phyloP scores from a whole-genome alignment of 2,888 invertebrate genomes.

The Leptinotarsa tumamoca region DNA sequence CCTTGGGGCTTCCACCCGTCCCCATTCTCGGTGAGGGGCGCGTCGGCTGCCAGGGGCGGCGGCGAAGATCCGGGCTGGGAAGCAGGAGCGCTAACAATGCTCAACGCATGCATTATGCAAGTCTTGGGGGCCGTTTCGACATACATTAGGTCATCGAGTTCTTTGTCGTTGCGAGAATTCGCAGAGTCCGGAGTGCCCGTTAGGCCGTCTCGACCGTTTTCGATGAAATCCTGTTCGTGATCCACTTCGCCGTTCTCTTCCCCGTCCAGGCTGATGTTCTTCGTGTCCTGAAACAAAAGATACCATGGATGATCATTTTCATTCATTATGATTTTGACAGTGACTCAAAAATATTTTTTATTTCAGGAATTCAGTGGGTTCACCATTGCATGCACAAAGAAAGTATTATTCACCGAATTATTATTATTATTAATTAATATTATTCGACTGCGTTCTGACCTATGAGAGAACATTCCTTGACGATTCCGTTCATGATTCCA shows the following conservation, averaged over 20 bases:
- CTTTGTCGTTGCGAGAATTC: conserved; percentile 70
- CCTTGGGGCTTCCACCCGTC: conserved; percentile 63
- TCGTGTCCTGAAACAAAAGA: conserved; percentile 60
- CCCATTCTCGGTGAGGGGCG: conserved; percentile 60
- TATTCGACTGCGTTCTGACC: too few species aligned
- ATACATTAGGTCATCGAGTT: conserved; percentile 69
- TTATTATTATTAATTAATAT: too few species aligned
- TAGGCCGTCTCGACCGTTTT: conserved; percentile 67
- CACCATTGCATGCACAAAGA: too few species aligned
- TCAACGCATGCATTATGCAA: conserved; percentile 70
- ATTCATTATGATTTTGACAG: too few species aligned
- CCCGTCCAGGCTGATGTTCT: conserved; percentile 53
- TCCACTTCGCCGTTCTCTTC: conserved; percentile 63
- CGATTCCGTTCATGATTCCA: too few species aligned
- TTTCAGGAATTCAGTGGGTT: too few species aligned
- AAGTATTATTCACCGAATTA: too few species aligned
- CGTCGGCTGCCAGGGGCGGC: conserved; percentile 62
- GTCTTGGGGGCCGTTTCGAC: conserved; percentile 67
- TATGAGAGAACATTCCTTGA: too few species aligned
- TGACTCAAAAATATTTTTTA: too few species aligned
- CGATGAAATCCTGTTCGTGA: conserved; percentile 66
- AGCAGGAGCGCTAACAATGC: conserved; percentile 68
- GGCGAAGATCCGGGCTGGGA: conserved; percentile 60
- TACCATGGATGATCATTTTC: not conserved
- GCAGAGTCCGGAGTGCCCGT: conserved; percentile 69